These are phyloP conservation scores for Calephelis virginiensis DNA, from an alignment of 1,140 invertebrate species.

Conservation along the genomic window DNA sequence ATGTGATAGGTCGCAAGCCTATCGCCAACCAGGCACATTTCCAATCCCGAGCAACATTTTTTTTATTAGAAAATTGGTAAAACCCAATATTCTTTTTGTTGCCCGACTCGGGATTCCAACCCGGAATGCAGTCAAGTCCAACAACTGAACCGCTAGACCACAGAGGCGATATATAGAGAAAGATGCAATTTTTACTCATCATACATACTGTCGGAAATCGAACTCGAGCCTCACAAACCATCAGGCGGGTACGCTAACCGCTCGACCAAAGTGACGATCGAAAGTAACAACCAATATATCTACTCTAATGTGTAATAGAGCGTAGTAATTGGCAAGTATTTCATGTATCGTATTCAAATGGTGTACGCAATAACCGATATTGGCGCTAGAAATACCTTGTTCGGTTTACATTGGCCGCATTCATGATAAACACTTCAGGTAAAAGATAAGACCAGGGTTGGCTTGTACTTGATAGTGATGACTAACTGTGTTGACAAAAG, in stretches of 20 bases:
- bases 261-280: too few species aligned
- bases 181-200: too few species aligned
- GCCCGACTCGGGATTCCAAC: too few species aligned
- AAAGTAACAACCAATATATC: neutral
- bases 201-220: neutral
- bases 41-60: too few species aligned
- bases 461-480: neutral
- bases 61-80: too few species aligned
- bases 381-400: conserved; percentile 7
- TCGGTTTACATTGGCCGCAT: conserved; percentile 11
- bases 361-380: conserved; percentile 7
- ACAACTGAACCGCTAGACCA: too few species aligned
- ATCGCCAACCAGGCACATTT: too few species aligned
- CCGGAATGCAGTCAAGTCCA: too few species aligned
- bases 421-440: conserved; percentile 5
- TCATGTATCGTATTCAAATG: conserved; percentile 14
- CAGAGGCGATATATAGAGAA: too few species aligned
- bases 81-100: too few species aligned
- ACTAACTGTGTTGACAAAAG: too few species aligned
- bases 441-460: conserved; percentile 6
- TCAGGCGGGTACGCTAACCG: neutral
- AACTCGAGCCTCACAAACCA: neutral
- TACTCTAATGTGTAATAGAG: neutral
- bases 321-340: neutral
- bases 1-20: too few species aligned